phyloP scores from a whole-genome alignment of 2,113 vertebrate genomes.

The Tachuris rubrigastra region DNA sequence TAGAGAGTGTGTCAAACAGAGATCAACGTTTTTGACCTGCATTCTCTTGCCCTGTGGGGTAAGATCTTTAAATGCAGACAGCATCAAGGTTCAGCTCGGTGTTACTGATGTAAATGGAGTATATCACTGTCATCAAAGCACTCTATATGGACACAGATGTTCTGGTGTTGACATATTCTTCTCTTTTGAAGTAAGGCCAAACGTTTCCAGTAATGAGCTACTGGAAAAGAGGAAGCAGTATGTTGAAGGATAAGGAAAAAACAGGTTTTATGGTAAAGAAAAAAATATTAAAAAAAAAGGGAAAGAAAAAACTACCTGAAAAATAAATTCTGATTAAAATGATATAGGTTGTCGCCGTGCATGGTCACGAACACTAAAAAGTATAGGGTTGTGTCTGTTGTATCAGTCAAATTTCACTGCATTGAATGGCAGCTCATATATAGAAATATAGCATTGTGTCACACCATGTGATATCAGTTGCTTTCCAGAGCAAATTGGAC shows the following conservation, averaged over 20 bases:
- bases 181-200: slow-evolving; percentile 53
- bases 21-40: slow-evolving; percentile 55
- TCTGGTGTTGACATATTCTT: slow-evolving; percentile 57
- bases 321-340: neutral
- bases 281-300: neutral
- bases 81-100: slow-evolving; percentile 44
- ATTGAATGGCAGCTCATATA: neutral
- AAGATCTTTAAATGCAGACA: slow-evolving; percentile 60
- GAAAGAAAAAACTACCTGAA: neutral
- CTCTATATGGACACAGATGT: slow-evolving; percentile 40
- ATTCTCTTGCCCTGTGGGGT: slow-evolving; percentile 58
- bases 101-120: slow-evolving; percentile 57
- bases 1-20: slow-evolving; percentile 38
- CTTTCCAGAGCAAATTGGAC: neutral
- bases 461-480: neutral
- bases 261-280: neutral
- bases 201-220: slow-evolving; percentile 28
- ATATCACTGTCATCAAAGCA: slow-evolving; percentile 55
- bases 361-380: neutral
- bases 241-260: neutral
- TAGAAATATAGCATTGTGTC: neutral
- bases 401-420: neutral
- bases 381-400: neutral
- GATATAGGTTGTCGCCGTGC: neutral
- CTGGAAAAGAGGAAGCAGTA: neutral